Percentiles rank a stretch among this genome's conserved stretches.
These are phyloP conservation scores for Psix sp. DNA, from an alignment of 1,140 invertebrate genomes.

Conservation along the genomic window DNA sequence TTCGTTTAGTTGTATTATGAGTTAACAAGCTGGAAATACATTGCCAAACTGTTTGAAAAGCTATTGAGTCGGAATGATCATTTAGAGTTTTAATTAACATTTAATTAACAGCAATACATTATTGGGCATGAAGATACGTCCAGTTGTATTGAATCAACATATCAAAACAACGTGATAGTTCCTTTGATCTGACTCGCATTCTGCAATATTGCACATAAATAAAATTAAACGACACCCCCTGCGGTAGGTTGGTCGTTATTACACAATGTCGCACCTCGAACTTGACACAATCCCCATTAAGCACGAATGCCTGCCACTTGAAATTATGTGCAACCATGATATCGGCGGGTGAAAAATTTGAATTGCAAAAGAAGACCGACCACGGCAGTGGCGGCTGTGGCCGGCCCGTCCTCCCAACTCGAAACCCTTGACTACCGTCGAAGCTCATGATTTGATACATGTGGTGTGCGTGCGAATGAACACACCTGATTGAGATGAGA, in stretches of 20 bases:
- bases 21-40: not conserved
- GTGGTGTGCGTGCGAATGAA: constrained; percentile 29
- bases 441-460: constrained; percentile 42
- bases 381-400: not conserved
- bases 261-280: constrained; percentile 26
- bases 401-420: constrained; percentile 12
- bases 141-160: too few species aligned
- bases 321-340: constrained; percentile 18
- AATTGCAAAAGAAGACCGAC: constrained; percentile 27
- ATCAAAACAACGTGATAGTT: constrained; percentile 8
- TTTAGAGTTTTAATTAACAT: constrained; percentile 12
- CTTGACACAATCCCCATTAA: constrained; percentile 16
- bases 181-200: constrained; percentile 2
- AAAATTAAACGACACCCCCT: constrained; percentile 16
- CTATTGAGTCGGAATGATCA: constrained; percentile 1
- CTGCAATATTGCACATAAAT: constrained; percentile 30
- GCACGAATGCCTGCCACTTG: constrained; percentile 10
- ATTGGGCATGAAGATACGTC: too few species aligned
- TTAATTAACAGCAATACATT: not conserved
- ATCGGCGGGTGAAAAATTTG: constrained; percentile 29
- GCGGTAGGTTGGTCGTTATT: constrained; percentile 20
- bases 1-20: not conserved
- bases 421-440: constrained; percentile 38
- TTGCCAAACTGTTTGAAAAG: not conserved
- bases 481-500: constrained; percentile 59